A percentile compares a stretch with the other conserved stretches of the same genome.
These are phyloP conservation scores for Laspeyria flexula DNA, from an alignment of 2,888 invertebrate genomes.

Conservation along the genomic window DNA sequence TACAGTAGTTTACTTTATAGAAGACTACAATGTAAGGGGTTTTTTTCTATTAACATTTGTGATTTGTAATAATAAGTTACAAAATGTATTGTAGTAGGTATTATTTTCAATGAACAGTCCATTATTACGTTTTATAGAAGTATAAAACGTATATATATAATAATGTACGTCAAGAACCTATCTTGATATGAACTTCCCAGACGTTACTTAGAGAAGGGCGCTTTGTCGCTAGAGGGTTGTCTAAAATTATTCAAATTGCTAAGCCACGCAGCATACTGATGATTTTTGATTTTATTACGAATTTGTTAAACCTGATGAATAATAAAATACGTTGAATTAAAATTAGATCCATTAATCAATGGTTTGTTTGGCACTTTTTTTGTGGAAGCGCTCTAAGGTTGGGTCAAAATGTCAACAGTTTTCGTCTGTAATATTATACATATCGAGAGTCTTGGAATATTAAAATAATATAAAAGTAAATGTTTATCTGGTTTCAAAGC, in stretches of 20 bases:
- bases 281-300: not conserved
- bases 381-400: constrained; percentile 23
- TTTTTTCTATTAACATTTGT: not conserved
- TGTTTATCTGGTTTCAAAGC: not conserved
- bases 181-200: too few species aligned
- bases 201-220: too few species aligned
- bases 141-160: too few species aligned
- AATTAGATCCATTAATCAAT: constrained; percentile 30
- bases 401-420: constrained; percentile 26
- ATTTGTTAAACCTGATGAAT: not conserved
- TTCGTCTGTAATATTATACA: not conserved
- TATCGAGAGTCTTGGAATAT: not conserved
- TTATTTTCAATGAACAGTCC: too few species aligned
- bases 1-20: not conserved
- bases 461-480: not conserved
- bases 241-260: too few species aligned
- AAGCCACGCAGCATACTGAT: not conserved
- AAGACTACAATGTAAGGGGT: not conserved
- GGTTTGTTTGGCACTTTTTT: constrained; percentile 14
- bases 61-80: too few species aligned
- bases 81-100: too few species aligned
- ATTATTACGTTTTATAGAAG: too few species aligned
- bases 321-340: constrained; percentile 27
- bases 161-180: too few species aligned
- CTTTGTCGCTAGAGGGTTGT: not conserved